Evolutionary conservation across 2,797 vertebrate species (phyloP), one percentile per base, ranked within the genome.

Genomic region (Scleropages formosus): DNA sequence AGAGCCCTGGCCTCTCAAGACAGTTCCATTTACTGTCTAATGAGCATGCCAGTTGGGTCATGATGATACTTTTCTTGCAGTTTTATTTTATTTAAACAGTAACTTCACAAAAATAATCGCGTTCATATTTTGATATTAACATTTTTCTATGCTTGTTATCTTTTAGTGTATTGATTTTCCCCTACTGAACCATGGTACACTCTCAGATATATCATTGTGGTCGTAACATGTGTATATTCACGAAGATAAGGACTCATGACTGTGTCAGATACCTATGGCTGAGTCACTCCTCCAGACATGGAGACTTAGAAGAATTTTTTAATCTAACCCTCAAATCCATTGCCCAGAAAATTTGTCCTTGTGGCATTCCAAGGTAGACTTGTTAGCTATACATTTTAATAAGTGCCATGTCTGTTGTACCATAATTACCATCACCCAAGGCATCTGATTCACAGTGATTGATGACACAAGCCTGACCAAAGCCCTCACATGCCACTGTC

Each of bases 381-480:
- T 18, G n/a, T 61, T 18, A 18, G 62, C 16, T 26, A 13, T 26
- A 1, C 3, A 3, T 64, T 72, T 72, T 61, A 72, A 20, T 72
- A 61, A 47, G 0, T 11, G 22, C 22, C 68, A 71, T 22, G 68
- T 26, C 26, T 15, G 31, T 18, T 26, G 24, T 22, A 26, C 27
- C 46, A 44, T 76, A 27, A 27, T 26, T 24, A 22, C 31, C 74
- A 72, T 70, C 70, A 51, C 78, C 77, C 69, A 75, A 78, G 81
- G 62, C 73, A 68, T 70, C 74, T 83, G 78, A 82, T 81, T 83
- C 81, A 47, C 22, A 24, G 62, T 65, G 49, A 64, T 64, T 66
- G 73, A 53, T 74, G 62, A 83, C 78, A 78, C 78, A 66, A 72
- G 76, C 77, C 76, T 60, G 72, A 82, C 74, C 75, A 72, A 60